phyloP scores from a whole-genome alignment of 2,888 invertebrate species.

The Diogma glabrata region DNA sequence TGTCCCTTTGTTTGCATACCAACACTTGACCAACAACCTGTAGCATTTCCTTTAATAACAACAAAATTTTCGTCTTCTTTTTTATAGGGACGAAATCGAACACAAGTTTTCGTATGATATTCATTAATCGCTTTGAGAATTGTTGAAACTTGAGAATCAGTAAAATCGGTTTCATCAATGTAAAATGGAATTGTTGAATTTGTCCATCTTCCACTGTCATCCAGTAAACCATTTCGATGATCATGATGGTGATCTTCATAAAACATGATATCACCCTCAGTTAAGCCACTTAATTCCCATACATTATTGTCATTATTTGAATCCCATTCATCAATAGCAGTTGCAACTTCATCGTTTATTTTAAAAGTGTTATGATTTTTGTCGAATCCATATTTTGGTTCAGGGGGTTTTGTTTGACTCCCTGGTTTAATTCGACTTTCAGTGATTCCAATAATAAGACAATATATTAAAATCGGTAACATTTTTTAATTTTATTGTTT shows the following conservation, averaged over 20 bases:
- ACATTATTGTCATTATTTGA: slow-evolving; percentile 37
- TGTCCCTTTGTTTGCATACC: slow-evolving; percentile 50
- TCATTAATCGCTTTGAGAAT: slow-evolving; percentile 47
- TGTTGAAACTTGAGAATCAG: slow-evolving; percentile 36
- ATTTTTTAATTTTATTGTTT: too few relatives aligned
- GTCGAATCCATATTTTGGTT: background rate
- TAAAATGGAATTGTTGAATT: slow-evolving; percentile 43
- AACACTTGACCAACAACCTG: slow-evolving; percentile 57
- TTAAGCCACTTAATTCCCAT: slow-evolving; percentile 45
- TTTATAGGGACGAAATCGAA: slow-evolving; percentile 48
- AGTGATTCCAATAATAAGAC: too few relatives aligned
- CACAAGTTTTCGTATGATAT: slow-evolving; percentile 48
- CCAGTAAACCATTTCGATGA: slow-evolving; percentile 36
- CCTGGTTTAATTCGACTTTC: background rate
- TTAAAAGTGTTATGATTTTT: too few relatives aligned
- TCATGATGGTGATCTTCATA: slow-evolving; percentile 26
- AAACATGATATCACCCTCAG: slow-evolving; percentile 50
- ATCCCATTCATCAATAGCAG: slow-evolving; percentile 35
- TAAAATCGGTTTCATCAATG: slow-evolving; percentile 41
- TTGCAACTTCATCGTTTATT: background rate
- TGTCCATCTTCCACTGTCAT: slow-evolving; percentile 40
- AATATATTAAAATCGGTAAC: too few relatives aligned
- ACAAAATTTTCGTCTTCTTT: slow-evolving; percentile 46
- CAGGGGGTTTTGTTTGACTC: background rate
- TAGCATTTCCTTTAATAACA: slow-evolving; percentile 39